These are phyloP conservation scores for Delphinus delphis DNA, from an alignment of 2,113 vertebrate genomes.

Conservation along the genomic window DNA sequence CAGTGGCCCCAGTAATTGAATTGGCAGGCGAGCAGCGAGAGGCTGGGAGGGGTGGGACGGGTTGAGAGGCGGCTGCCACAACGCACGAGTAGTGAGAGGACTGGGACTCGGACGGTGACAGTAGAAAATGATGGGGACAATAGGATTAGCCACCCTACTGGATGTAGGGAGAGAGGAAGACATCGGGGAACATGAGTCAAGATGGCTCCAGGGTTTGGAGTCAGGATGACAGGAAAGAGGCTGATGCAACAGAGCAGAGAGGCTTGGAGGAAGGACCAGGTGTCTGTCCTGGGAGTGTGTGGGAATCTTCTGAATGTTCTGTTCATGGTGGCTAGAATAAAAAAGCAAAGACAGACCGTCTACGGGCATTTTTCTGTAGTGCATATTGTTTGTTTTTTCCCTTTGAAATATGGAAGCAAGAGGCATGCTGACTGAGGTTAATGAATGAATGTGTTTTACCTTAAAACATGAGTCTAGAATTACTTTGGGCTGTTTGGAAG, in stretches of 20 bases:
- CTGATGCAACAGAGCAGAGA: not conserved
- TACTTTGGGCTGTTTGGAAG: not conserved
- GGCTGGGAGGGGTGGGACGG: not conserved
- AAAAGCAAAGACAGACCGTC: not conserved
- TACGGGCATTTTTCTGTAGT: not conserved
- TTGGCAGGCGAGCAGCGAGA: not conserved
- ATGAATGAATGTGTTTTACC: not conserved
- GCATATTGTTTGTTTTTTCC: not conserved
- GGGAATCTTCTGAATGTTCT: not conserved
- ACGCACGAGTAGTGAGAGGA: not conserved
- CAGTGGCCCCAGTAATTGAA: not conserved
- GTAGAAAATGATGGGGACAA: not conserved
- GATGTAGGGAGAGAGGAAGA: not conserved
- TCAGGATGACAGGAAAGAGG: not conserved
- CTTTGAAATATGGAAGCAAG: not conserved
- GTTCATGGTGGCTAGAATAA: not conserved
- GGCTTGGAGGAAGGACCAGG: not conserved
- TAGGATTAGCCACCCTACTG: not conserved
- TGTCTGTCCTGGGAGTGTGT: not conserved
- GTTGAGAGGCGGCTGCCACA: not conserved
- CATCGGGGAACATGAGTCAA: not conserved
- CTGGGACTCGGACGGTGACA: not conserved
- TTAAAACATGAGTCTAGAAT: not conserved
- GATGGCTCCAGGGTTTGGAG: not conserved
- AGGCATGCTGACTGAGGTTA: not conserved